phyloP scores from a whole-genome alignment of 2,113 vertebrate species.

The Toxostoma redivivum region DNA sequence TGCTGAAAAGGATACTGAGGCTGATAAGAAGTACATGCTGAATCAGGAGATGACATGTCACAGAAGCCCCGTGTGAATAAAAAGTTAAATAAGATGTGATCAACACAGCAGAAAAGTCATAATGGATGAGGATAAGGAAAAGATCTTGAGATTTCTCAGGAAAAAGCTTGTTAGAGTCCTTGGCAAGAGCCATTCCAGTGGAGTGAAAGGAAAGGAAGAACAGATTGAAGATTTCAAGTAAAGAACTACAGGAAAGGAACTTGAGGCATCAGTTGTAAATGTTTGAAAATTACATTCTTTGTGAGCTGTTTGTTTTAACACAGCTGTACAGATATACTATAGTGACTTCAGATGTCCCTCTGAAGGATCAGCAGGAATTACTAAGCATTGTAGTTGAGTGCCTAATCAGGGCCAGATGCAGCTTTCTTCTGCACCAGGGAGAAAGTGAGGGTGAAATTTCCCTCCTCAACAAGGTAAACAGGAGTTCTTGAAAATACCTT shows the following conservation, averaged over 20 bases:
- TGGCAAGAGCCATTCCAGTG: background rate
- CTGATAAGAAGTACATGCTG: background rate
- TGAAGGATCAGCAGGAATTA: conserved; percentile 15
- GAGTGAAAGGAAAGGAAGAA: background rate
- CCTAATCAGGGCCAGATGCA: background rate
- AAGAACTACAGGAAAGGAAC: conserved; percentile 52
- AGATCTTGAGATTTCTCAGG: conserved; percentile 4
- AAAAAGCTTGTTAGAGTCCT: background rate
- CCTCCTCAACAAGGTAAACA: background rate
- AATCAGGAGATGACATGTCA: background rate
- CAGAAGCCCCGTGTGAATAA: background rate
- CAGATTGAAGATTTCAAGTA: conserved; percentile 57
- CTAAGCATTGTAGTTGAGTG: background rate
- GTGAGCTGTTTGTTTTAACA: conserved; percentile 60
- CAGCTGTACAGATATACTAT: conserved; percentile 54
- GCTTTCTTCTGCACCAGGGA: background rate
- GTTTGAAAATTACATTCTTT: conserved; percentile 64
- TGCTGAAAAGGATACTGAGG: background rate
- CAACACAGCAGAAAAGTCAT: background rate
- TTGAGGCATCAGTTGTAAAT: conserved; percentile 52
- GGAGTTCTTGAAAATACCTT: background rate
- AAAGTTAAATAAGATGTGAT: background rate
- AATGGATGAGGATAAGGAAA: background rate
- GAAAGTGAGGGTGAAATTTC: background rate
- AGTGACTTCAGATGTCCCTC: conserved; percentile 40